phyloP scores from a whole-genome alignment of 2,888 invertebrate genomes.

The Endotricha flammealis region DNA sequence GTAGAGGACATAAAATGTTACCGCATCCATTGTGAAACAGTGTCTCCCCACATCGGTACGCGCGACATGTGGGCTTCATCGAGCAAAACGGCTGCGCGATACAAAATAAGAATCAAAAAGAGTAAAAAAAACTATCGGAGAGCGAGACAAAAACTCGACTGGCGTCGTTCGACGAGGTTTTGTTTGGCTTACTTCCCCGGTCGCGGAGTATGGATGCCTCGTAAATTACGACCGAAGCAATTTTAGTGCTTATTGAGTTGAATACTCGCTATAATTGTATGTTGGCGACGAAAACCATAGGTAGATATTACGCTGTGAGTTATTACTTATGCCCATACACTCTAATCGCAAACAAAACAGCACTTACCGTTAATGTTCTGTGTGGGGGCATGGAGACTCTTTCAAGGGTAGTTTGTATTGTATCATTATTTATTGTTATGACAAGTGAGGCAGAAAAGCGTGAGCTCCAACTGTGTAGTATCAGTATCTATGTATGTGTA shows the following conservation, averaged over 20 bases:
- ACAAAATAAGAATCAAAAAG: conserved; percentile 48
- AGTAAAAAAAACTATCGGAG: conserved; percentile 21
- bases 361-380: background rate
- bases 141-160: conserved; percentile 39
- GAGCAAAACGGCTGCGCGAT: conserved; percentile 52
- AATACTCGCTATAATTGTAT: conserved; percentile 7
- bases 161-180: conserved; percentile 40
- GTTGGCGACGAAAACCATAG: conserved; percentile 9
- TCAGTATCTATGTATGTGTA: too few species aligned
- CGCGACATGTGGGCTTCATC: conserved; percentile 54
- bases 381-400: background rate
- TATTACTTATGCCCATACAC: conserved; percentile 13
- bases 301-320: conserved; percentile 10
- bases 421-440: background rate
- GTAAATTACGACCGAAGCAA: conserved; percentile 37
- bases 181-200: conserved; percentile 50
- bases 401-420: too few species aligned
- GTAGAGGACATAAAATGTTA: conserved; percentile 27
- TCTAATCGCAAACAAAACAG: conserved; percentile 12
- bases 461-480: too few species aligned
- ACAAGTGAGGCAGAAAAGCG: too few species aligned
- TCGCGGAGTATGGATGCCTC: conserved; percentile 29
- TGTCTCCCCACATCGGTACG: conserved; percentile 32
- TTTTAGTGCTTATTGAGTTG: conserved; percentile 16
- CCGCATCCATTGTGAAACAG: conserved; percentile 42